phyloP scores from a whole-genome alignment of 23 tunicate species.

The Trididemnum clinides region DNA sequence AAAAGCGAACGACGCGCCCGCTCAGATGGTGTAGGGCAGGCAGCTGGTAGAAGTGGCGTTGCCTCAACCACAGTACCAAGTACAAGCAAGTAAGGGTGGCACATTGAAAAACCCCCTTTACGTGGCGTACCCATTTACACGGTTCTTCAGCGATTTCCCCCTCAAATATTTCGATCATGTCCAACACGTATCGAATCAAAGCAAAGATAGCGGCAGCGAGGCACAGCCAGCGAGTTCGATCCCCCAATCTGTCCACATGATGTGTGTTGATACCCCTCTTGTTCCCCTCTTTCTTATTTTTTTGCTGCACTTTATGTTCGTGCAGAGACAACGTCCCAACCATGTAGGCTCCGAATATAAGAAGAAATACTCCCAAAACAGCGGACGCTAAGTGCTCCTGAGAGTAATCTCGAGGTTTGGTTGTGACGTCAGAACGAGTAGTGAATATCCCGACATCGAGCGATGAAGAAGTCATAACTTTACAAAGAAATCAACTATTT shows the following conservation, averaged over 20 bases:
- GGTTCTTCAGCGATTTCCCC: not conserved
- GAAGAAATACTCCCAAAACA: not conserved
- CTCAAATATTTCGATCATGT: not conserved
- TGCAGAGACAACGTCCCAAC: not conserved
- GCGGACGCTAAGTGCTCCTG: not conserved
- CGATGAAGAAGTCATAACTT: no score
- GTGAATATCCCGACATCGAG: no score
- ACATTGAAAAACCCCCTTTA: slow-evolving; percentile 50
- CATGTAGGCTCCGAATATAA: not conserved
- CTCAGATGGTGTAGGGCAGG: not conserved
- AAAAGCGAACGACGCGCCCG: not conserved
- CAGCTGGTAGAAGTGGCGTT: not conserved
- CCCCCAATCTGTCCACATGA: slow-evolving; percentile 5
- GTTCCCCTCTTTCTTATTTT: not conserved
- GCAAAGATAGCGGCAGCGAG: not conserved
- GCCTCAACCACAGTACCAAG: not conserved
- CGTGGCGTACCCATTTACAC: slow-evolving; percentile 39
- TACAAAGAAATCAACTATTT: no score
- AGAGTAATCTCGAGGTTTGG: not conserved
- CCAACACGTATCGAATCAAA: not conserved
- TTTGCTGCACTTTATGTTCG: not conserved
- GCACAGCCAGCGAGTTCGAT: slow-evolving; percentile 17
- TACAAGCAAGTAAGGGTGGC: not conserved
- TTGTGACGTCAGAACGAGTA: slow-evolving; percentile 18
- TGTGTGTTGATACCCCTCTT: not conserved